Percentiles rank a stretch among this genome's conserved stretches.
phyloP scores from a whole-genome alignment of 2,888 invertebrate species.

The Trypoxylon attenuatum region DNA sequence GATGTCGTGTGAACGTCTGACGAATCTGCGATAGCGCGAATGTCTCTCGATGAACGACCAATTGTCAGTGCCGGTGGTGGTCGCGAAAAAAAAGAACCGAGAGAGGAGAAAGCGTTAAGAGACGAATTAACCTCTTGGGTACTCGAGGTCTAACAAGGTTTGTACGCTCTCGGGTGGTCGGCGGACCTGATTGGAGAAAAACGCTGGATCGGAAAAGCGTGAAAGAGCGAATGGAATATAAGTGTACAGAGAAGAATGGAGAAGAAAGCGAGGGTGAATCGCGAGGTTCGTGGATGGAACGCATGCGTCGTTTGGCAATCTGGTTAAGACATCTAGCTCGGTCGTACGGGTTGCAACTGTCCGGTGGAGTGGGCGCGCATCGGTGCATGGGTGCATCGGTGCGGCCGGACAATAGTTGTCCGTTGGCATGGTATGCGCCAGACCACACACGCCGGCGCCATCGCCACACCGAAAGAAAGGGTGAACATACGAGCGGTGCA shows the following conservation, averaged over 20 bases:
- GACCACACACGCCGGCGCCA: constrained; percentile 74
- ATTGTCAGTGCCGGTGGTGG: neutral
- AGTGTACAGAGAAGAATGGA: neutral
- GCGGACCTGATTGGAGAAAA: constrained; percentile 9
- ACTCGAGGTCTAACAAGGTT: constrained; percentile 9
- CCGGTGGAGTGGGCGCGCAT: constrained; percentile 26
- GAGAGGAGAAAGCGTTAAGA: constrained; percentile 4
- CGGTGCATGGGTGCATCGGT: constrained; percentile 6
- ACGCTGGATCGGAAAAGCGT: constrained; percentile 16
- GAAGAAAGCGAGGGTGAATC: constrained; percentile 27
- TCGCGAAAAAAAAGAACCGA: neutral
- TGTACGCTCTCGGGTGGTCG: constrained; percentile 24
- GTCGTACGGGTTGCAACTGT: constrained; percentile 40
- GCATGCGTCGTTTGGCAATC: constrained; percentile 64
- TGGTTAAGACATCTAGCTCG: constrained; percentile 69
- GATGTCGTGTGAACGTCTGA: neutral
- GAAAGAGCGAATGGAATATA: too few species aligned
- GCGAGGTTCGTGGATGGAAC: constrained; percentile 11
- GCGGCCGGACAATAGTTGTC: constrained; percentile 64
- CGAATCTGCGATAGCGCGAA: neutral
- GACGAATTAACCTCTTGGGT: constrained; percentile 12
- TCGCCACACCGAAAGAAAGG: constrained; percentile 65
- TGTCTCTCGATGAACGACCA: neutral
- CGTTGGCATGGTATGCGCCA: constrained; percentile 67
- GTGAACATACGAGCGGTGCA: constrained; percentile 67